Percentiles rank a stretch among this genome's conserved stretches.
phyloP scores from a whole-genome alignment of 2,113 vertebrate species.

The Sphyrna mokarran region DNA sequence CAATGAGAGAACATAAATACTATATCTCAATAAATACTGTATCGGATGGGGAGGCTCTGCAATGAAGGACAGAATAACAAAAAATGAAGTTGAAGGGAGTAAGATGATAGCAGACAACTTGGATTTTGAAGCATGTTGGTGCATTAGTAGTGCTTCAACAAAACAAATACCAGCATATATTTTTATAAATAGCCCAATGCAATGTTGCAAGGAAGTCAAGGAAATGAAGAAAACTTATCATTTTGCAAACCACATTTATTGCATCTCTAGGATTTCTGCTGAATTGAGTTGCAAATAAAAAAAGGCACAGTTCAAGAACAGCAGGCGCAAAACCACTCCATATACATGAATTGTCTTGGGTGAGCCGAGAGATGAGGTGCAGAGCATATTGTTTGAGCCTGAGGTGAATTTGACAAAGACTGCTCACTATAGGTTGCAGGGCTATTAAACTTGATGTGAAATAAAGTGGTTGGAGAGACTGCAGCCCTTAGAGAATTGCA shows the following conservation, averaged over 20 bases:
- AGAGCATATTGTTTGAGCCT: conserved; percentile 31
- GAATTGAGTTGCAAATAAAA: conserved; percentile 27
- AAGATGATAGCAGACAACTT: neutral
- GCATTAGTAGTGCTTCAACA: neutral
- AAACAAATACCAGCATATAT: neutral
- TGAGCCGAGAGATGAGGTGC: conserved; percentile 5
- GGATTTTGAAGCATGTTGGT: neutral
- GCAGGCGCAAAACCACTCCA: neutral
- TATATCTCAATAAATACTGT: no score
- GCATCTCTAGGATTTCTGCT: neutral
- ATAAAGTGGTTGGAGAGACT: conserved; percentile 32
- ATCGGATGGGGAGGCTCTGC: neutral
- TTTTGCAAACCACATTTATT: neutral
- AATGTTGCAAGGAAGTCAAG: neutral
- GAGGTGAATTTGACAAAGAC: conserved; percentile 36
- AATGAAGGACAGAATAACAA: neutral
- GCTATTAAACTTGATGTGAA: conserved; percentile 37
- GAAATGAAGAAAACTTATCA: neutral
- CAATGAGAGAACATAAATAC: neutral
- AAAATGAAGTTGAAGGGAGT: neutral
- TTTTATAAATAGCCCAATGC: neutral
- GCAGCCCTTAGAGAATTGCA: conserved; percentile 33
- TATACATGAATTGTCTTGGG: conserved; percentile 24
- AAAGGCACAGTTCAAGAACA: neutral
- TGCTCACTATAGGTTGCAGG: conserved; percentile 32